Evolutionary conservation across 2,888 invertebrate genomes (phyloP).

Genomic region (Troilus luridus): DNA sequence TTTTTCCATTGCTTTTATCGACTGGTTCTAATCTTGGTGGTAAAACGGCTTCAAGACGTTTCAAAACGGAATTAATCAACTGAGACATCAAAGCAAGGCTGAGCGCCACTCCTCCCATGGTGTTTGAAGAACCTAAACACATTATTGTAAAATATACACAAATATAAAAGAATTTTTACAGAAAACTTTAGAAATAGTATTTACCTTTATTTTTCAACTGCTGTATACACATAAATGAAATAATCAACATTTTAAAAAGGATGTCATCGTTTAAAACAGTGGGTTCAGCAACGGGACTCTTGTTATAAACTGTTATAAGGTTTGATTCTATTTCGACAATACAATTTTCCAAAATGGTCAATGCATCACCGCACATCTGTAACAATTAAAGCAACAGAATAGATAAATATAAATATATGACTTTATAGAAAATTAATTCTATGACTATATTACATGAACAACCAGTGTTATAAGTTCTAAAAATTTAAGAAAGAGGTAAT

Average conservation of each 20-base stretch:
- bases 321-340: constrained; percentile 73
- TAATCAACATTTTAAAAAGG: constrained; percentile 86
- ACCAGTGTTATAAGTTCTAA: neutral
- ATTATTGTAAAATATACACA: neutral
- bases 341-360: constrained; percentile 82
- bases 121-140: constrained; percentile 78
- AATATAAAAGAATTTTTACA: neutral
- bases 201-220: constrained; percentile 69
- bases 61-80: constrained; percentile 72
- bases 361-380: constrained; percentile 76
- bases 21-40: constrained; percentile 68
- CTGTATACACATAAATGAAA: constrained; percentile 85
- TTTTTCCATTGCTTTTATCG: constrained; percentile 51
- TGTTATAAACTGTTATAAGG: constrained; percentile 71
- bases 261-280: constrained; percentile 77
- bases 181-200: neutral
- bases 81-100: constrained; percentile 86
- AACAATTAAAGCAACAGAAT: constrained; percentile 53
- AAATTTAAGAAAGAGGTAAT: neutral
- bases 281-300: constrained; percentile 69
- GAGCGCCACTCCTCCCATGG: constrained; percentile 88
- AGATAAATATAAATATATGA: neutral
- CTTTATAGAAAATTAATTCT: neutral
- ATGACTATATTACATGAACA: neutral
- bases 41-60: constrained; percentile 68